These are phyloP conservation scores for Saxicola maurus DNA, from an alignment of 2,797 vertebrate genomes.

Conservation along the genomic window DNA sequence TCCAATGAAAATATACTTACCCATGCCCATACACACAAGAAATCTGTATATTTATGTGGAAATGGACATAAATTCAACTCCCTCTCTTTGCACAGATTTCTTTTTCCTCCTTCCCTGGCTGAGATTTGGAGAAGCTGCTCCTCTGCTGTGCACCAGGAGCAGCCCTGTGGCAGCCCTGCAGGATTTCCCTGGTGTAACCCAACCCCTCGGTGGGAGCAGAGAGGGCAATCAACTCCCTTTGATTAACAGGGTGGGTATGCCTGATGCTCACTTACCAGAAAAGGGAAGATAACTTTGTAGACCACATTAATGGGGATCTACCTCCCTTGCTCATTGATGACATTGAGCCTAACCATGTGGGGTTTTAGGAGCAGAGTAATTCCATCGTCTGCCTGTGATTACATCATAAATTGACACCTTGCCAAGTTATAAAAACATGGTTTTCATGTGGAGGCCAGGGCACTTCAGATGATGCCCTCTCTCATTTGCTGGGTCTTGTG, in stretches of 20 bases:
- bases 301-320: slow-evolving; percentile 61
- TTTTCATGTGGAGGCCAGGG: slow-evolving; percentile 46
- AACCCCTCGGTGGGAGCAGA: not conserved
- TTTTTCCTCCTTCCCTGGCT: not conserved
- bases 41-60: fast-evolving
- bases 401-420: slow-evolving; percentile 69
- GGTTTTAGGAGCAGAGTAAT: slow-evolving; percentile 56
- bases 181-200: not conserved
- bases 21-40: fast-evolving
- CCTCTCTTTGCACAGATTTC: fast-evolving
- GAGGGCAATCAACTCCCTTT: not conserved
- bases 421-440: slow-evolving; percentile 69
- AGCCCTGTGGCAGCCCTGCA: not conserved
- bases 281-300: slow-evolving; percentile 40
- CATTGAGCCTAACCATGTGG: slow-evolving; percentile 37
- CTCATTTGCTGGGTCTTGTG: slow-evolving; percentile 35
- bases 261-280: slow-evolving; percentile 63
- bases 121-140: not conserved
- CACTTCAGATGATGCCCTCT: slow-evolving; percentile 52
- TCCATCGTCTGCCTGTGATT: slow-evolving; percentile 63
- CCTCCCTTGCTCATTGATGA: slow-evolving; percentile 44
- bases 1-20: fast-evolving
- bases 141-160: not conserved
- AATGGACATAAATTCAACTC: not conserved
- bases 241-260: slow-evolving; percentile 33